Conservation (phyloP, 30 jellyfish, hydroid and myxozoan genomes). For the Cassiopea andromeda region DNA sequence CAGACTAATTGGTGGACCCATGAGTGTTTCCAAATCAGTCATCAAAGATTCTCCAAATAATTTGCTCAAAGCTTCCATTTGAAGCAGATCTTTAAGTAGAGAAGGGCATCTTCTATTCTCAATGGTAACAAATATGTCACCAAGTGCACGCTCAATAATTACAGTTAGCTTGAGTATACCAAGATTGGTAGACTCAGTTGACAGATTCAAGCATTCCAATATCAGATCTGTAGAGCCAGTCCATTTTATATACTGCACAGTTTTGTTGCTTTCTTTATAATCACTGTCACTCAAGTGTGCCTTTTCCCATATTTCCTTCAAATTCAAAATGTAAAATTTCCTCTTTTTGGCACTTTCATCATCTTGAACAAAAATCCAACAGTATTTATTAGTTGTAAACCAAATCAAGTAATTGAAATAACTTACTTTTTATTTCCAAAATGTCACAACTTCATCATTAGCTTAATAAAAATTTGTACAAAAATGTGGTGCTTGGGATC, state of each 20-base stretch:
- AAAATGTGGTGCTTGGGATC: too few relatives aligned
- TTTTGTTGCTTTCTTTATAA: not conserved
- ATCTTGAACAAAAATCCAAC: not conserved
- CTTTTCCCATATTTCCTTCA: constrained; percentile 17
- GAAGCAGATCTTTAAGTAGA: constrained; percentile 42
- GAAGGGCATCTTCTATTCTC: constrained; percentile 56
- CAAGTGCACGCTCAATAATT: constrained; percentile 55
- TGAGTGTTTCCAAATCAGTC: constrained; percentile 26
- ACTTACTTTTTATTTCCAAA: too few relatives aligned
- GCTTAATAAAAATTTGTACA: too few relatives aligned
- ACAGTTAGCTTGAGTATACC: constrained; percentile 45
- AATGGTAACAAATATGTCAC: constrained; percentile 47
- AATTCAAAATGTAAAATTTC: not conserved
- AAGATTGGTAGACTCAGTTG: constrained; percentile 19
- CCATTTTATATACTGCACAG: not conserved
- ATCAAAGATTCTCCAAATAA: constrained; percentile 37
- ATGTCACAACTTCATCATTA: too few relatives aligned
- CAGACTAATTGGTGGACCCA: constrained; percentile 73
- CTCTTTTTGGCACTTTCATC: not conserved
- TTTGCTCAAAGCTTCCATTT: constrained; percentile 11
- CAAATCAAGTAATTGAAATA: too few relatives aligned
- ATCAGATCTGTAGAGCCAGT: constrained; percentile 23
- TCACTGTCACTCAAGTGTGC: not conserved
- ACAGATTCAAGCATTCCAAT: not conserved
- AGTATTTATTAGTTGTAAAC: too few relatives aligned